These are phyloP conservation scores for Paramormyrops hopkinsi DNA, from an alignment of 2,797 vertebrate species.

Conservation along the genomic window DNA sequence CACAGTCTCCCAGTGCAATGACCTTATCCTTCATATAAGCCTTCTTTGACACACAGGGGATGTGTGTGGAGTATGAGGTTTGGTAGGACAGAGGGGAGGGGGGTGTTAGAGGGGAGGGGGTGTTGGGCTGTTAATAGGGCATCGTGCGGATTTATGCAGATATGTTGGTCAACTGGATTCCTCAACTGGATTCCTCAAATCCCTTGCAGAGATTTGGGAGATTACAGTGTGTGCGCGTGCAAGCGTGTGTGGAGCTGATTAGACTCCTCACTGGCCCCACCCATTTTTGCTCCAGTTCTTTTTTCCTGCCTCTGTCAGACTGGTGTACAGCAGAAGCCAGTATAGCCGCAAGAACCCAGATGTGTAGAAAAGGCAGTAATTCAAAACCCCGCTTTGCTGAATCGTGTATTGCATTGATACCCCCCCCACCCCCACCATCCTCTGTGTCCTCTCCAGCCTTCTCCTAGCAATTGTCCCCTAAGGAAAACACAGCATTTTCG, in stretches of 20 bases:
- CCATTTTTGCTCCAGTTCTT: background rate
- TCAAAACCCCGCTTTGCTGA: background rate
- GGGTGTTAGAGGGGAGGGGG: constrained; percentile 11
- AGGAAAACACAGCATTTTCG: background rate
- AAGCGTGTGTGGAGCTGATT: background rate
- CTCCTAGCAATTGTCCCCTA: background rate
- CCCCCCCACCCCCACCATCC: background rate
- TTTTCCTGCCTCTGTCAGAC: background rate
- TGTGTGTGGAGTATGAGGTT: constrained; percentile 25
- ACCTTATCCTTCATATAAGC: constrained; percentile 53
- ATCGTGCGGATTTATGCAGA: constrained; percentile 59
- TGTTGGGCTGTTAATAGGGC: constrained; percentile 33
- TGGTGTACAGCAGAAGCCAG: background rate
- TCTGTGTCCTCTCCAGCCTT: background rate
- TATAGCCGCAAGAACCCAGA: background rate
- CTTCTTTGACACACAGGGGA: constrained; percentile 56
- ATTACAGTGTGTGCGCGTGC: background rate
- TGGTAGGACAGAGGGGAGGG: background rate
- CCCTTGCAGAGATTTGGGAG: constrained; percentile 16
- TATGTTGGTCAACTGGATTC: constrained; percentile 41
- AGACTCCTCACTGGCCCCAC: background rate
- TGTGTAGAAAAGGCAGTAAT: background rate
- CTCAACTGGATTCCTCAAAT: background rate
- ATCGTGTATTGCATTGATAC: background rate
- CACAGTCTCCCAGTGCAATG: constrained; percentile 32